Conservation (phyloP, 2,797 vertebrate species). For the Darevskia nairensis region DNA sequence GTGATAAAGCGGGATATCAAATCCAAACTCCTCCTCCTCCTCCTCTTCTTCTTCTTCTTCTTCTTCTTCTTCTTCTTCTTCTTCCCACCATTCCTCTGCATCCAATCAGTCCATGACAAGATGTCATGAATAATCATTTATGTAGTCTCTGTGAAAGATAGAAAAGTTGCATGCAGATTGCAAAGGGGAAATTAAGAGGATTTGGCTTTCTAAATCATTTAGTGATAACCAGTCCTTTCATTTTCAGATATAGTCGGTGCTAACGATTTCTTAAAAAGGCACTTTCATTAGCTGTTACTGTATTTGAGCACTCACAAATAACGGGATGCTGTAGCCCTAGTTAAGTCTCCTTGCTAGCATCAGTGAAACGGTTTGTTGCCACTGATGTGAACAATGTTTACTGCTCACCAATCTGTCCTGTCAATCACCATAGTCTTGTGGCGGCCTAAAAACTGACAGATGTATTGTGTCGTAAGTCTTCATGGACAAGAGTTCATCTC, state of each 20-base stretch:
- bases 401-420: background rate
- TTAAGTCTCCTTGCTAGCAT: background rate
- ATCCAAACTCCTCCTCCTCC: too few species aligned
- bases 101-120: too few species aligned
- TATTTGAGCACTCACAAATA: background rate
- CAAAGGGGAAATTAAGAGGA: background rate
- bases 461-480: background rate
- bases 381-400: background rate
- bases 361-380: background rate
- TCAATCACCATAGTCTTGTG: background rate
- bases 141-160: constrained; percentile 16
- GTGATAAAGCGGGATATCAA: too few species aligned
- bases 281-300: background rate
- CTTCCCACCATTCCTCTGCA: too few species aligned
- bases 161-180: background rate
- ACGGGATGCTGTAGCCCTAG: background rate
- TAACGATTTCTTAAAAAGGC: background rate
- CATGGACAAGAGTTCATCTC: background rate
- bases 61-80: too few species aligned
- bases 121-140: constrained; percentile 15
- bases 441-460: background rate
- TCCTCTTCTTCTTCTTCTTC: too few species aligned
- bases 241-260: background rate
- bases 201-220: constrained; percentile 2
- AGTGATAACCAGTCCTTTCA: constrained; percentile 33